These are phyloP conservation scores for Aquatica leii DNA, from an alignment of 2,888 invertebrate species.

Conservation along the genomic window DNA sequence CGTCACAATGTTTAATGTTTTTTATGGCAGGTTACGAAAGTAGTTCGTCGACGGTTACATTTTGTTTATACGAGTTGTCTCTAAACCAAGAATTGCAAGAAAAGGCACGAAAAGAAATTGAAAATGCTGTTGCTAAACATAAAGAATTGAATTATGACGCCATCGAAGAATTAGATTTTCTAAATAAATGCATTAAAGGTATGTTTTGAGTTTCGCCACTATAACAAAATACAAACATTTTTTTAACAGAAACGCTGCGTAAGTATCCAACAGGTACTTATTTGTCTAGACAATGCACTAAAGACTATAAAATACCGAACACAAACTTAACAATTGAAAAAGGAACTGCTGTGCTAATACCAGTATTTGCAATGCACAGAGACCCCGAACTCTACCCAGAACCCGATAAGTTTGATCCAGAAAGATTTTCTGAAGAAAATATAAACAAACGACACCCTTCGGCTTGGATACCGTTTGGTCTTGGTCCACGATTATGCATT, in stretches of 20 bases:
- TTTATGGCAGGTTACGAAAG: conserved; percentile 56
- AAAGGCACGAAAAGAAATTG: conserved; percentile 58
- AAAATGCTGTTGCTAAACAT: background rate
- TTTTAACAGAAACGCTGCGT: conserved; percentile 54
- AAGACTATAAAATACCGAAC: conserved; percentile 38
- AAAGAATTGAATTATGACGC: too few relatives aligned
- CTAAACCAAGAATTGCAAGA: conserved; percentile 60
- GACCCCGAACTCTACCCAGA: conserved; percentile 45
- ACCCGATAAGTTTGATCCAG: conserved; percentile 23
- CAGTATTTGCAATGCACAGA: conserved; percentile 52
- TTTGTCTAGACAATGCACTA: conserved; percentile 37
- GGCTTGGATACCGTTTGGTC: conserved; percentile 66
- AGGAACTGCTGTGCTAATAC: conserved; percentile 46
- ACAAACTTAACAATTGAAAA: conserved; percentile 38
- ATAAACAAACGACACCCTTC: conserved; percentile 46
- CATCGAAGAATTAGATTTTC: too few relatives aligned
- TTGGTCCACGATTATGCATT: conserved; percentile 68
- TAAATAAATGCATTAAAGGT: too few relatives aligned
- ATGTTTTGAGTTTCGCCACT: too few relatives aligned
- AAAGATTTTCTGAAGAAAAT: conserved; percentile 17
- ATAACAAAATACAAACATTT: conserved; percentile 16
- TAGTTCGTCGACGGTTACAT: conserved; percentile 58
- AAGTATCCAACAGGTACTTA: conserved; percentile 50
- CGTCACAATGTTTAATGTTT: conserved; percentile 47
- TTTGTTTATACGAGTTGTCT: conserved; percentile 63